Percentiles rank a stretch among this genome's conserved stretches.
Conservation (phyloP, 2,888 invertebrate species). For the Thumatha senex region DNA sequence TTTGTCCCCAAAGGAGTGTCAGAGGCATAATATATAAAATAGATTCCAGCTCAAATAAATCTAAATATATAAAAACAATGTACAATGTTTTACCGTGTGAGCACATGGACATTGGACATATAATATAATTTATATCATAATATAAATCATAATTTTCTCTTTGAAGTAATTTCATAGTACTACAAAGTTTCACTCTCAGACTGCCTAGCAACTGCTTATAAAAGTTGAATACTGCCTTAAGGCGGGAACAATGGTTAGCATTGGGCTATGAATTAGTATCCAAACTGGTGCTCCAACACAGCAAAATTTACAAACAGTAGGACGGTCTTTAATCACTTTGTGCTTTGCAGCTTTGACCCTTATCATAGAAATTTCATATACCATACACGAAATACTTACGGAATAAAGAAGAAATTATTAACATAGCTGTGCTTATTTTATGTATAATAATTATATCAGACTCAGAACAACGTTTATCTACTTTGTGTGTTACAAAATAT, state of each 20-base stretch:
- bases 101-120: too few species aligned
- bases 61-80: too few species aligned
- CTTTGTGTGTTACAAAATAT: too few species aligned
- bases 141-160: not conserved
- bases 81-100: too few species aligned
- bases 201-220: not conserved
- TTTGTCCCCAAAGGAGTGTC: too few species aligned
- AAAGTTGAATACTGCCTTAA: conserved; percentile 3
- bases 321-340: conserved; percentile 39
- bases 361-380: conserved; percentile 47
- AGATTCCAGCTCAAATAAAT: too few species aligned
- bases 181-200: not conserved
- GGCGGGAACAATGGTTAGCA: conserved; percentile 34
- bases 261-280: conserved; percentile 38
- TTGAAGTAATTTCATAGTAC: not conserved
- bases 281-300: conserved; percentile 35
- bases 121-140: too few species aligned
- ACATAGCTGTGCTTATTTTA: conserved; percentile 4
- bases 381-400: conserved; percentile 27
- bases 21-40: too few species aligned
- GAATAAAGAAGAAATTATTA: conserved; percentile 32
- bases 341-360: conserved; percentile 39
- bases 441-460: not conserved
- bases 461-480: too few species aligned
- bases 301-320: conserved; percentile 42